A percentile compares a stretch with the other conserved stretches of the same genome.
These are phyloP conservation scores for Callocephalon fimbriatum DNA, from an alignment of 2,113 vertebrate genomes.

Conservation along the genomic window DNA sequence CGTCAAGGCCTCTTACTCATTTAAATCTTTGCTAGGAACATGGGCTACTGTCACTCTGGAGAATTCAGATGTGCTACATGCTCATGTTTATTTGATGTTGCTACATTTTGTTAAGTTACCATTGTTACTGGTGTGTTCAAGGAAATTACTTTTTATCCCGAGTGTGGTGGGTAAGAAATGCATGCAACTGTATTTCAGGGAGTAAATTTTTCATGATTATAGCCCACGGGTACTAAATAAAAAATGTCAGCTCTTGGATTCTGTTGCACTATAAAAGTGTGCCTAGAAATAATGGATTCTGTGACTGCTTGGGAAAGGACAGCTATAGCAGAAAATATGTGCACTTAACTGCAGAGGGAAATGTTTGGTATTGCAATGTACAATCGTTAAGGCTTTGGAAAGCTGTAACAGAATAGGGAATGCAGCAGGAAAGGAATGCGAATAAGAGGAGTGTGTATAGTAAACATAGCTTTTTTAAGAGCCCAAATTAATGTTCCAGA, in stretches of 20 bases:
- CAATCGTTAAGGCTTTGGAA: neutral
- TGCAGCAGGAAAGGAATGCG: neutral
- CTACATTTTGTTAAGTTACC: conserved; percentile 11
- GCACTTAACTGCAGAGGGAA: neutral
- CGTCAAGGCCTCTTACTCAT: neutral
- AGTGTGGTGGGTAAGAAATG: conserved; percentile 42
- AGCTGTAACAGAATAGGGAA: neutral
- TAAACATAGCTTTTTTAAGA: neutral
- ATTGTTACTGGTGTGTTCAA: conserved; percentile 26
- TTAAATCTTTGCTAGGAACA: neutral
- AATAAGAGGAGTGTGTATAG: neutral
- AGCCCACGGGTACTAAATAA: conserved; percentile 66
- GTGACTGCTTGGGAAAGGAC: conserved; percentile 22
- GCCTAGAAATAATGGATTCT: conserved; percentile 47
- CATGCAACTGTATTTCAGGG: conserved; percentile 54
- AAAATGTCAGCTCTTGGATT: conserved; percentile 69
- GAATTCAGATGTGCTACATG: neutral
- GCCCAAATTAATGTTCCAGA: neutral
- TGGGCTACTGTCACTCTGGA: neutral
- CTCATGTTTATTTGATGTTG: conserved; percentile 48
- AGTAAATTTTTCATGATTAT: conserved; percentile 71
- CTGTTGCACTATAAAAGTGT: conserved; percentile 9
- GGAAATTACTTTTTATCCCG: conserved; percentile 56
- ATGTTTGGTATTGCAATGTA: neutral
- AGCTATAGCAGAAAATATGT: neutral